Evolutionary conservation across 2,797 vertebrate genomes (phyloP).

Genomic region (Echeneis naucrates): DNA sequence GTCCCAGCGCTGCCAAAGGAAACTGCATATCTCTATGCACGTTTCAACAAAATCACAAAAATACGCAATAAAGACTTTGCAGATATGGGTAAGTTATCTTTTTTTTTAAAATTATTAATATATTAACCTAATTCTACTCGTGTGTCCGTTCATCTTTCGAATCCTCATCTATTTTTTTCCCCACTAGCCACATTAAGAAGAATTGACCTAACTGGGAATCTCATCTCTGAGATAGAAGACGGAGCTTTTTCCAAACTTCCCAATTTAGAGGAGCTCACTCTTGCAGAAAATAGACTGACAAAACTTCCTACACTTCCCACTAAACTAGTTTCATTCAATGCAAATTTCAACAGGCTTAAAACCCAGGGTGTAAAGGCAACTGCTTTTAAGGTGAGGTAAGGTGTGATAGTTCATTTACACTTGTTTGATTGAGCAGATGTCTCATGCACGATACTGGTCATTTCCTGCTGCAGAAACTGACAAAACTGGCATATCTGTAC

Average conservation of each 20-base stretch:
- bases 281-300: constrained; percentile 90
- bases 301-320: constrained; percentile 90
- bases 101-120: neutral
- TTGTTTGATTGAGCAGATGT: neutral
- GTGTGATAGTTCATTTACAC: neutral
- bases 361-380: constrained; percentile 92
- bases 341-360: constrained; percentile 90
- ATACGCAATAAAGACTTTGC: constrained; percentile 90
- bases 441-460: neutral
- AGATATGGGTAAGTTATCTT: constrained; percentile 91
- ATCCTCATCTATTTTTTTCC: neutral
- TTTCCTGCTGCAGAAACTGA: constrained; percentile 86
- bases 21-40: constrained; percentile 91
- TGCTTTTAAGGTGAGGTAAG: constrained; percentile 88
- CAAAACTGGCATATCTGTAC: constrained; percentile 90
- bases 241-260: constrained; percentile 91
- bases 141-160: neutral
- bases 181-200: constrained; percentile 88
- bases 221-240: constrained; percentile 92
- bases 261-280: constrained; percentile 90
- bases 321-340: constrained; percentile 88
- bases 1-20: constrained; percentile 93
- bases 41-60: constrained; percentile 94
- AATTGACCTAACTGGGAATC: constrained; percentile 92
- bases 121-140: neutral